phyloP scores from a whole-genome alignment of 2,888 invertebrate genomes.

The Encarsia formosa region DNA sequence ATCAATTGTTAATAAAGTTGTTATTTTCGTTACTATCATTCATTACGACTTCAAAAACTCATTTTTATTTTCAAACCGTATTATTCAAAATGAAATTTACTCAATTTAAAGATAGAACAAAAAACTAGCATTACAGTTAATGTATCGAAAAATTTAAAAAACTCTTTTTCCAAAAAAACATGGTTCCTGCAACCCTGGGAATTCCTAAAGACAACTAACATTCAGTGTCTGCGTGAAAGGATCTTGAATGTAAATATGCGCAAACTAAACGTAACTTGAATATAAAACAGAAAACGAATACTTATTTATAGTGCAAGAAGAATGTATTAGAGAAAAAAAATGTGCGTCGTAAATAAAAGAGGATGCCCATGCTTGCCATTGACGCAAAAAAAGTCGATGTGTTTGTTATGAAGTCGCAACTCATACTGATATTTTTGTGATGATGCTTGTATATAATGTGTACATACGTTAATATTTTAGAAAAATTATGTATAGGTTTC shows the following conservation, averaged over 20 bases:
- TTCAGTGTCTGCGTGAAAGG: slow-evolving; percentile 8
- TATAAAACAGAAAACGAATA: slow-evolving; percentile 14
- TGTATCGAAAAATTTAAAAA: slow-evolving; percentile 2
- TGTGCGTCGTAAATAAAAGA: not conserved
- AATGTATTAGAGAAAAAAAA: not conserved
- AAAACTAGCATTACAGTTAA: too few species aligned
- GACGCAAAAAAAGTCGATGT: slow-evolving; percentile 7
- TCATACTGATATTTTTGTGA: slow-evolving; percentile 40
- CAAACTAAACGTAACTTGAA: slow-evolving; percentile 28
- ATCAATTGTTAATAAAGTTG: too few species aligned
- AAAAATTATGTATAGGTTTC: not conserved
- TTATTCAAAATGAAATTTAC: too few species aligned
- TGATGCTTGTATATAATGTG: slow-evolving; percentile 36
- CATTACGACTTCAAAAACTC: too few species aligned
- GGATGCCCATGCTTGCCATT: slow-evolving; percentile 5
- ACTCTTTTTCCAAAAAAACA: not conserved
- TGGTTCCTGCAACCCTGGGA: slow-evolving; percentile 21
- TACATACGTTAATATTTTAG: slow-evolving; percentile 3
- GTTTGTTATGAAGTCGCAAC: slow-evolving; percentile 24
- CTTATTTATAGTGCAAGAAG: not conserved
- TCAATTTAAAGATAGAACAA: too few species aligned
- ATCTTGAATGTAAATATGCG: slow-evolving; percentile 29
- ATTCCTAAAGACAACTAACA: slow-evolving; percentile 20
- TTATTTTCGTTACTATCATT: too few species aligned
- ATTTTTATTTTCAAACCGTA: too few species aligned